These are phyloP conservation scores for Anarhynchus alexandrinus DNA, from an alignment of 2,113 vertebrate species.

Conservation along the genomic window DNA sequence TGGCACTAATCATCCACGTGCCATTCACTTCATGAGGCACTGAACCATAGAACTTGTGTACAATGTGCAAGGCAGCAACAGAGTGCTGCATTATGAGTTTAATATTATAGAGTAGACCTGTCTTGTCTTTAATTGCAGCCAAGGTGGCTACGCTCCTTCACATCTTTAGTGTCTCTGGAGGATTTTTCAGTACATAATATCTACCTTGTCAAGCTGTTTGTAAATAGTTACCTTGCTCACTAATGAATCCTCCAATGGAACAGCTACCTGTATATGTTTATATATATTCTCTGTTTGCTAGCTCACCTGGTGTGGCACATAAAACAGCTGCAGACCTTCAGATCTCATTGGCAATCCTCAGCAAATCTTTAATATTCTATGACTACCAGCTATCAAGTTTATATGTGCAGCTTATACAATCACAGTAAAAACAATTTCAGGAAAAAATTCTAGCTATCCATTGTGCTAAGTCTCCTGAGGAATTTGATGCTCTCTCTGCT, in stretches of 20 bases:
- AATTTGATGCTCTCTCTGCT: background rate
- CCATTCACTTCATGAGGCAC: background rate
- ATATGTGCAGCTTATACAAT: background rate
- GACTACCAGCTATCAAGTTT: background rate
- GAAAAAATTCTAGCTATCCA: background rate
- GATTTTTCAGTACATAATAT: background rate
- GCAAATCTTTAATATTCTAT: background rate
- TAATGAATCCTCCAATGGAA: background rate
- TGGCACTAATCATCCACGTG: background rate
- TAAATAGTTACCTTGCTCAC: background rate
- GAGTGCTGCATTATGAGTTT: background rate
- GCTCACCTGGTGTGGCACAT: background rate
- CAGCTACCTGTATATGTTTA: background rate
- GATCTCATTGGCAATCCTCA: background rate
- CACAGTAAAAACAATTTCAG: background rate
- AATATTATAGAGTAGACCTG: background rate
- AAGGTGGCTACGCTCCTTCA: background rate
- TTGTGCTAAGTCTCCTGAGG: background rate
- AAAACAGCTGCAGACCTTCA: background rate
- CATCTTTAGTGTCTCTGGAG: background rate
- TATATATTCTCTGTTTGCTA: background rate
- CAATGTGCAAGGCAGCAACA: background rate
- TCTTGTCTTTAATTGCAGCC: background rate
- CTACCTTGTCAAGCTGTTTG: background rate
- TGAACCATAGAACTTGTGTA: background rate